phyloP scores from a whole-genome alignment of 2,888 invertebrate genomes.

The Polia nebulosa region DNA sequence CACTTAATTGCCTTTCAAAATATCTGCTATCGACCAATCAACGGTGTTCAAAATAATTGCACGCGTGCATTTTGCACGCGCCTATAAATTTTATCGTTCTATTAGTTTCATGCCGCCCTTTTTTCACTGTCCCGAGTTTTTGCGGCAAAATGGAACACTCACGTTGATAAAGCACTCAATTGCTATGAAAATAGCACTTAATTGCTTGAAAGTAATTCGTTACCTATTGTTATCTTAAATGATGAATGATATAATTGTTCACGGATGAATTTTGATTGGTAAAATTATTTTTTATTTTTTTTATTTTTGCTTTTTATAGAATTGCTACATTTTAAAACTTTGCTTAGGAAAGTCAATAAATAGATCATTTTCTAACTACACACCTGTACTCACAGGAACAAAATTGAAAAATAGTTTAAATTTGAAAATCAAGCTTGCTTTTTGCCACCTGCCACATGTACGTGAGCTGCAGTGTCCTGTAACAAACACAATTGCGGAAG shows the following conservation, averaged over 20 bases:
- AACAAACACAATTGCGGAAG: background rate
- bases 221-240: slow-evolving; percentile 25
- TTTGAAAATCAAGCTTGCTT: background rate
- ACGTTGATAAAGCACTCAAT: slow-evolving; percentile 27
- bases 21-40: slow-evolving; percentile 26
- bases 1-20: slow-evolving; percentile 18
- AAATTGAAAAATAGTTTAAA: no score
- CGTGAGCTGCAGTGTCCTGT: background rate
- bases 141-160: slow-evolving; percentile 22
- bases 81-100: slow-evolving; percentile 12
- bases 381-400: background rate
- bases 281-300: no score
- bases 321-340: background rate
- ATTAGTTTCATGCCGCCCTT: slow-evolving; percentile 13
- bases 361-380: background rate
- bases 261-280: background rate
- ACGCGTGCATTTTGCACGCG: background rate
- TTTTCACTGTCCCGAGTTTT: slow-evolving; percentile 26
- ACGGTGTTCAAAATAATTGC: slow-evolving; percentile 23
- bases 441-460: background rate
- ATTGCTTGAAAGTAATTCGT: slow-evolving; percentile 43
- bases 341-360: background rate
- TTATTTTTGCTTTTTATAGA: background rate
- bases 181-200: slow-evolving; percentile 29
- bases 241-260: background rate